Conservation (phyloP, 2,888 invertebrate species). For the Leptura quadrifasciata region DNA sequence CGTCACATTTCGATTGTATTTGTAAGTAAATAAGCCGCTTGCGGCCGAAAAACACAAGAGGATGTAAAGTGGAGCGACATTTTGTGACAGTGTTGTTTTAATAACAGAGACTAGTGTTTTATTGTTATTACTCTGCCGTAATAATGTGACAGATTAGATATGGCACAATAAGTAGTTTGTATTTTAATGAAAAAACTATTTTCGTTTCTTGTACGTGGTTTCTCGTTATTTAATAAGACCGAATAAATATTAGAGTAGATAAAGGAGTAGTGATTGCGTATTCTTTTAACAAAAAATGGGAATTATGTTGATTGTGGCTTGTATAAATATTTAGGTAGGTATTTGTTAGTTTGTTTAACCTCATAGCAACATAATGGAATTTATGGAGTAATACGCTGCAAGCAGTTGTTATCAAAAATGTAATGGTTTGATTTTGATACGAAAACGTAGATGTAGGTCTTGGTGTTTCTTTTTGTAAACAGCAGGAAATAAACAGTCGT, state of each 20-base stretch:
- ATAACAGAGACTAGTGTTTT: not conserved
- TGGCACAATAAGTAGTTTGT: not conserved
- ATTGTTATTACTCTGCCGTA: too few relatives aligned
- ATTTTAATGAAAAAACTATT: not conserved
- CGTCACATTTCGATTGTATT: slow-evolving; percentile 50
- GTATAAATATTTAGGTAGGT: slow-evolving; percentile 14
- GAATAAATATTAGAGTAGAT: slow-evolving; percentile 5
- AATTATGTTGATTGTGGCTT: slow-evolving; percentile 11
- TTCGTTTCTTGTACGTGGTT: not conserved
- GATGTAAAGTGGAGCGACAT: slow-evolving; percentile 3
- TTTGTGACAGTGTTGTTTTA: slow-evolving; percentile 1
- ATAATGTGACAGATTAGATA: not conserved
- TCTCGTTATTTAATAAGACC: not conserved
- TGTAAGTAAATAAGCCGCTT: slow-evolving; percentile 44
- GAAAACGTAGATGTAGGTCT: not conserved
- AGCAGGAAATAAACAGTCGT: too few relatives aligned
- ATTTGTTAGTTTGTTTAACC: slow-evolving; percentile 2
- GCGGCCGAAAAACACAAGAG: not conserved
- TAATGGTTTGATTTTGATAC: not conserved
- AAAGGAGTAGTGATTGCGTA: slow-evolving; percentile 14
- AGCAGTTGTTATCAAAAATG: not conserved
- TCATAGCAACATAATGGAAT: not conserved
- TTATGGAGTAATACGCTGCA: not conserved
- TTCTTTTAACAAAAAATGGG: slow-evolving; percentile 5
- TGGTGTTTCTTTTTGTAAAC: too few relatives aligned